These are phyloP conservation scores for Trididemnum miniatum DNA, from an alignment of 23 tunicate species.

Conservation along the genomic window DNA sequence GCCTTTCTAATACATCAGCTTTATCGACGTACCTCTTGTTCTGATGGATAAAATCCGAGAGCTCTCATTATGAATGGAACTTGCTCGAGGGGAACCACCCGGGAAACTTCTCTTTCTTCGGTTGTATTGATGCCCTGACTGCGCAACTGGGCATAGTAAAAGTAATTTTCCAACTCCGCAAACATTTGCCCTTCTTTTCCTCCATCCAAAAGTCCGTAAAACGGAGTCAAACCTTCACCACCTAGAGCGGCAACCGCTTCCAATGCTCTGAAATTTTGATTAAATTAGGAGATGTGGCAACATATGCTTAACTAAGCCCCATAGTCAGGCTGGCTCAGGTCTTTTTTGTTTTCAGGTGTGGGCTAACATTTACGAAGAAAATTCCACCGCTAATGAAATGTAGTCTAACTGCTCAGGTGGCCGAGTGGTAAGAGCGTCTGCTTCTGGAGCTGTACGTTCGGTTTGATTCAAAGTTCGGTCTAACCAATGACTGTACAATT, in stretches of 20 bases:
- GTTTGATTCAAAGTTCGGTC: too few relatives aligned
- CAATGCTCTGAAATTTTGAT: conserved; percentile 62
- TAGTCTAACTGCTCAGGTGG: too few relatives aligned
- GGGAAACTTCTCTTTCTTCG: conserved; percentile 62
- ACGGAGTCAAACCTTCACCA: conserved; percentile 86
- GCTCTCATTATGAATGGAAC: conserved; percentile 90
- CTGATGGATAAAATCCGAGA: conserved; percentile 94
- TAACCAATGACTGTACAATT: too few relatives aligned
- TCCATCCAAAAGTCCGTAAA: conserved; percentile 87
- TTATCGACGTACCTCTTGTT: conserved; percentile 76
- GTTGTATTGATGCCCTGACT: conserved; percentile 89
- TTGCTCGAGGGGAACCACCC: conserved; percentile 80
- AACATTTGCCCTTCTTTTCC: conserved; percentile 82
- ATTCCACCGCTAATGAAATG: too few relatives aligned
- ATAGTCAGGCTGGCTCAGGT: too few relatives aligned
- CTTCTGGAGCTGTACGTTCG: too few relatives aligned
- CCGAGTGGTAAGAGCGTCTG: too few relatives aligned
- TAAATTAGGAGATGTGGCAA: too few relatives aligned
- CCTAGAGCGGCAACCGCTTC: conserved; percentile 78
- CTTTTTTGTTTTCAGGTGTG: too few relatives aligned
- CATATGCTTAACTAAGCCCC: too few relatives aligned
- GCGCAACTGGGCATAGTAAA: conserved; percentile 91
- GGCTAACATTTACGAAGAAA: too few relatives aligned
- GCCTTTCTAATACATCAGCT: too few relatives aligned
- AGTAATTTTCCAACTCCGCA: conserved; percentile 82